Percentiles rank a stretch among this genome's conserved stretches.
Evolutionary conservation across 1,140 invertebrate species (phyloP).

Genomic region (Diuraphis noxia): DNA sequence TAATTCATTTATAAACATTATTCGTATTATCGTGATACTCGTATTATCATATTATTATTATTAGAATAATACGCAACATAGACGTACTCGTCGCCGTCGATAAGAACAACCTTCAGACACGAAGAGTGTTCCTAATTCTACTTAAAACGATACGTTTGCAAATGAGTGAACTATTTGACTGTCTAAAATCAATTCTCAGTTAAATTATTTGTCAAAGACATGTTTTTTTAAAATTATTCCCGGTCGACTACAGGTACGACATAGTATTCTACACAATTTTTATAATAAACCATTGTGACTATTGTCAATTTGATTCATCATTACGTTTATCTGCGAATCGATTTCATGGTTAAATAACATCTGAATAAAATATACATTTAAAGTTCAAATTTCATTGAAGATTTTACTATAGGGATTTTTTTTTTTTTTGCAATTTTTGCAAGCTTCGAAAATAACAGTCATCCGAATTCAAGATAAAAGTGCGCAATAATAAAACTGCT

Average conservation of each 20-base stretch:
- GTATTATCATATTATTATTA: not conserved
- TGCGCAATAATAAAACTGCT: not conserved
- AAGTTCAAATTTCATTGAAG: not conserved
- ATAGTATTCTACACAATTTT: not conserved
- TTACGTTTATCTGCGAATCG: not conserved
- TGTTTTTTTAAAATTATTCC: not conserved
- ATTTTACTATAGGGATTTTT: not conserved
- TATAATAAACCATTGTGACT: not conserved
- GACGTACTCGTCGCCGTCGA: not conserved
- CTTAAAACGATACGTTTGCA: not conserved
- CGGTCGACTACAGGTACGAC: not conserved
- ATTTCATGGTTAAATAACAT: not conserved
- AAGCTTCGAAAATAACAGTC: not conserved
- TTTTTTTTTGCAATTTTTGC: too few relatives aligned
- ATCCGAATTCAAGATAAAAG: not conserved
- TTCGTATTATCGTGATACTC: not conserved
- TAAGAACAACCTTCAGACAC: not conserved
- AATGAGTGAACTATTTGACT: not conserved
- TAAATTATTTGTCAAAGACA: not conserved
- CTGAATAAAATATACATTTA: too few relatives aligned
- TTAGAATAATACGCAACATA: not conserved
- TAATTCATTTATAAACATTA: not conserved
- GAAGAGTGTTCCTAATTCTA: not conserved
- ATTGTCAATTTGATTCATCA: not conserved
- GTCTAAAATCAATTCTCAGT: not conserved